Base-by-base conservation (phyloP, 2,113 vertebrate species). In the Ahaetulla prasina region DNA sequence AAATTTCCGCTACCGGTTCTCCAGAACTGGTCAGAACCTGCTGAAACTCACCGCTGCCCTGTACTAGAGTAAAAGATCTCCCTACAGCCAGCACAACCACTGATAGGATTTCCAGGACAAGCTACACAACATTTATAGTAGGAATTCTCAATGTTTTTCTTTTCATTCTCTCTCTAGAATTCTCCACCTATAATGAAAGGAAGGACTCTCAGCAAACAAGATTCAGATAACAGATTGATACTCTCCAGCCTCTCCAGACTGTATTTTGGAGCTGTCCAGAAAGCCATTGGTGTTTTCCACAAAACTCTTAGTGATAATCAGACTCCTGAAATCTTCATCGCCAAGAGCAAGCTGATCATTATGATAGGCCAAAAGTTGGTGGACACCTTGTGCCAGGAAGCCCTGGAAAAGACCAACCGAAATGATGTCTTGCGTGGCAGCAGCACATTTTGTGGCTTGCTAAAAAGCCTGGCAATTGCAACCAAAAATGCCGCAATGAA, bases 311-410 rank as follows among this genome's bases (percentile, higher is more conserved):
- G 90, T 91, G 95, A 93, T 7, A 94, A 97, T 63, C 98, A 98
- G 93, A 98, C 98, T 0, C 98, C 99, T 0, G 99, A 99, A 89
- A 96, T 96, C 95, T 98, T 99, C 95, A 99, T 99, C 94, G 97
- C 98, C 0, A 98, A 99, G 94, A 99, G 99, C 95, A 99, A 99
- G 89, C 97, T 99, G 96, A 98, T 99, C 94, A 99, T 99, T 95
- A 98, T 98, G 97, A 98, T 99, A 9, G 99, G 99, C 0, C 99
- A 99, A 96, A 98, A 98, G 95, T 96, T 99, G 95, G 98, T 99
- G 96, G 98, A 99, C 96, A 96, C 97, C 0, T 96, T 99, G 89
- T 99, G 97, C 95, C 96, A 95, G 91, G 98, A 99, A 93, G 98
- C 97, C 0, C 98, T 98, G n/a, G 95, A 95, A 1, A 95, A 94